Conservation (phyloP, 1,140 invertebrate species). For the Atta cephalotes region DNA sequence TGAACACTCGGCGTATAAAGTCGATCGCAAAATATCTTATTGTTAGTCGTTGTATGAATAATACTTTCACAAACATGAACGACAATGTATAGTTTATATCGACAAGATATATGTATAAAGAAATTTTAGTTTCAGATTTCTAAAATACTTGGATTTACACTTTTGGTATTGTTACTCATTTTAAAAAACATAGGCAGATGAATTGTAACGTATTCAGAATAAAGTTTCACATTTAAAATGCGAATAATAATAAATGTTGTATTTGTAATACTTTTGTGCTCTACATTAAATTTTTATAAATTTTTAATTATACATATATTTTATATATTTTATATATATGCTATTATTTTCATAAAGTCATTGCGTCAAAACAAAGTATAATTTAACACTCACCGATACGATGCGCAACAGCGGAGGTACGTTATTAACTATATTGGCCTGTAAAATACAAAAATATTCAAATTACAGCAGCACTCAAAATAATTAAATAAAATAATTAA, state of each 20-base stretch:
- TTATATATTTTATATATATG: background rate
- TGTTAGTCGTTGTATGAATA: background rate
- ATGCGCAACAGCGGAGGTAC: background rate
- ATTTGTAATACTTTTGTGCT: background rate
- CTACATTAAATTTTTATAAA: background rate
- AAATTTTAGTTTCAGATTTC: background rate
- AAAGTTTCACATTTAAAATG: background rate
- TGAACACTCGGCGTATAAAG: background rate
- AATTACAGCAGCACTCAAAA: background rate
- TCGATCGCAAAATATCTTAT: background rate
- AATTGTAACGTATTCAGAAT: background rate
- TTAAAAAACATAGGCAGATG: background rate
- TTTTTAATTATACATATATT: background rate
- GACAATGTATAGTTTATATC: background rate
- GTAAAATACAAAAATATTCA: slow-evolving; percentile 8
- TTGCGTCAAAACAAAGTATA: background rate
- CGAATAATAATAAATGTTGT: background rate
- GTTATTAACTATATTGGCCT: background rate
- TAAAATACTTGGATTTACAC: background rate
- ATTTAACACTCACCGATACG: background rate
- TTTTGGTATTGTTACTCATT: background rate
- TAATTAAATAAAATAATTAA: slow-evolving; percentile 2
- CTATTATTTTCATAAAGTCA: background rate
- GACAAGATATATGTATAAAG: background rate
- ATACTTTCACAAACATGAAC: background rate